phyloP scores from a whole-genome alignment of 2,797 vertebrate species.

The Sebastes cheni region DNA sequence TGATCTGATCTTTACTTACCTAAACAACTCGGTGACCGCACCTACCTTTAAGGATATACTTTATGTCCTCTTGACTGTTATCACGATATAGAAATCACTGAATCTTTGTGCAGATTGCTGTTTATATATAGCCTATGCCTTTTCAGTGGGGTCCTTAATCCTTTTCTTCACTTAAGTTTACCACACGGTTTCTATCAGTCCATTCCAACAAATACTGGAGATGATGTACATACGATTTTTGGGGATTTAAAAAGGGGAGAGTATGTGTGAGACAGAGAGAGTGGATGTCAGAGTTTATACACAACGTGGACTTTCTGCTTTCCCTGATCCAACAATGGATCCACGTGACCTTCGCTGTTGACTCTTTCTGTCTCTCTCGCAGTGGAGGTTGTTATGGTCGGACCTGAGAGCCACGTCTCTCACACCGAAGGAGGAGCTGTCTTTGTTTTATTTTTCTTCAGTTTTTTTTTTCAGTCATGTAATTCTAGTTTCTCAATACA shows the following conservation, averaged over 20 bases:
- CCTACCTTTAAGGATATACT: slow-evolving; percentile 87
- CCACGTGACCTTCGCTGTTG: slow-evolving; percentile 31
- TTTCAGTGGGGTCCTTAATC: slow-evolving; percentile 72
- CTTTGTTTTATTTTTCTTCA: slow-evolving; percentile 36
- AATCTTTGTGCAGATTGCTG: slow-evolving; percentile 83
- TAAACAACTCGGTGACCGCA: slow-evolving; percentile 84
- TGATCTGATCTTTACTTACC: slow-evolving; percentile 78
- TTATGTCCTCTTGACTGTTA: slow-evolving; percentile 87
- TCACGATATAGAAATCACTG: slow-evolving; percentile 71
- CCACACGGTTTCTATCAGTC: slow-evolving; percentile 67
- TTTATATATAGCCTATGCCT: slow-evolving; percentile 81
- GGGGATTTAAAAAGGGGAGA: slow-evolving; percentile 21
- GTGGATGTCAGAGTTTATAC: slow-evolving; percentile 22
- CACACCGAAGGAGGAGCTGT: slow-evolving; percentile 64
- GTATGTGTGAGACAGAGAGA: slow-evolving; percentile 49
- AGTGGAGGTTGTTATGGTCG: slow-evolving; percentile 53
- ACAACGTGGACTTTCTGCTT: slow-evolving; percentile 36
- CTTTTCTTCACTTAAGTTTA: slow-evolving; percentile 72
- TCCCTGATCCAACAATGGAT: slow-evolving; percentile 33
- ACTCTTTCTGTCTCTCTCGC: slow-evolving; percentile 54
- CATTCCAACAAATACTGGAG: slow-evolving; percentile 67
- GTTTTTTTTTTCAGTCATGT: slow-evolving; percentile 41
- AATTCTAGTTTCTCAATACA: slow-evolving; percentile 66
- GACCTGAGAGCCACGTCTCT: slow-evolving; percentile 62
- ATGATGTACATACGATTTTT: slow-evolving; percentile 73